A percentile compares a stretch with the other conserved stretches of the same genome.
Evolutionary conservation across 2,888 invertebrate species (phyloP).

Genomic region (Pristionchus japonicus): DNA sequence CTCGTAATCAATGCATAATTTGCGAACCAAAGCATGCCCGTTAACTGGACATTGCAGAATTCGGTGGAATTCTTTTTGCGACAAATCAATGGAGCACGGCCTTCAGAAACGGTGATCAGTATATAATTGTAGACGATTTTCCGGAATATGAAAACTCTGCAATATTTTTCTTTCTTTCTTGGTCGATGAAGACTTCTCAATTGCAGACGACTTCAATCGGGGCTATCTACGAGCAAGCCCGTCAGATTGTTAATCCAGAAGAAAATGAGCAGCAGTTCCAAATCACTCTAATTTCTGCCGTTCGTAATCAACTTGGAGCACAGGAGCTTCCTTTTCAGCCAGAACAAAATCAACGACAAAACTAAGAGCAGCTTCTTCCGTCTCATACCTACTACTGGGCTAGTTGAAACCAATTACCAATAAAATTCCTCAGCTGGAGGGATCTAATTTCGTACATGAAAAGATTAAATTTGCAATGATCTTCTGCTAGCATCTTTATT

Average conservation of each 20-base stretch:
- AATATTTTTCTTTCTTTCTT: too few species aligned
- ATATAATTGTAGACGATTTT: too few species aligned
- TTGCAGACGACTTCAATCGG: constrained; percentile 6
- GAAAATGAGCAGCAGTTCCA: neutral
- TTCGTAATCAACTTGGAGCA: neutral
- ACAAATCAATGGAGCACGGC: neutral
- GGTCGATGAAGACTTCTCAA: neutral
- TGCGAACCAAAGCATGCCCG: neutral
- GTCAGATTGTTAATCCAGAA: neutral
- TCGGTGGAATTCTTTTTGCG: neutral
- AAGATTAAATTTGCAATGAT: too few species aligned
- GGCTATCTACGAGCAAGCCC: neutral
- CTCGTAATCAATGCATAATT: too few species aligned
- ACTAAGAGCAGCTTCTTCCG: too few species aligned
- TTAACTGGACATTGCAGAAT: neutral
- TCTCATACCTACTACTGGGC: too few species aligned
- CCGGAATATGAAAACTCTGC: too few species aligned
- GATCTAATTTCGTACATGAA: too few species aligned
- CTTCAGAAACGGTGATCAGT: neutral
- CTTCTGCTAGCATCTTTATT: too few species aligned
- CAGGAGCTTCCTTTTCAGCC: neutral
- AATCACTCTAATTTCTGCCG: neutral
- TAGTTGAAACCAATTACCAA: too few species aligned
- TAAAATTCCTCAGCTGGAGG: too few species aligned
- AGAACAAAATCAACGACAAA: neutral